Evolutionary conservation across 1,140 invertebrate genomes (phyloP).

Genomic region (Apis laboriosa): DNA sequence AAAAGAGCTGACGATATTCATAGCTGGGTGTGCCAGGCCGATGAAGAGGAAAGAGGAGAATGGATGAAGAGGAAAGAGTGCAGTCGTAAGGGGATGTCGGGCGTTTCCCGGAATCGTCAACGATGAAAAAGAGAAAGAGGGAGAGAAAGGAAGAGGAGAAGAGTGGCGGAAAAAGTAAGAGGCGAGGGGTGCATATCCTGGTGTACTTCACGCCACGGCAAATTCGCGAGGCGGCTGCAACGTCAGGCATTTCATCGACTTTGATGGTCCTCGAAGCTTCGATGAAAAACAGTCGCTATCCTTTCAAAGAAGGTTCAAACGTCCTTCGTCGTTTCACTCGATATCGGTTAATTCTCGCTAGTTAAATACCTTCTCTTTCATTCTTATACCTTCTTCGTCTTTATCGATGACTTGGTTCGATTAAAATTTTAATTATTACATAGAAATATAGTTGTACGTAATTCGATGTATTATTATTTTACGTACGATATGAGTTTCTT

Average conservation of each 20-base stretch:
- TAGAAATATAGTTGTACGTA: no score
- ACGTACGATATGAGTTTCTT: neutral
- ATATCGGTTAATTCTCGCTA: constrained; percentile 13
- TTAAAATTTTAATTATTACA: no score
- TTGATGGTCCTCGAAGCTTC: constrained; percentile 57
- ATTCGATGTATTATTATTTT: neutral
- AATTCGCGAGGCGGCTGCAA: constrained; percentile 61
- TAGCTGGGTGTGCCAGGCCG: constrained; percentile 45
- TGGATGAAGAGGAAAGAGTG: neutral
- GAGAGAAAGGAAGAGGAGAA: neutral
- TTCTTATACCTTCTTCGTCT: no score
- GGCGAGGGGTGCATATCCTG: constrained; percentile 55
- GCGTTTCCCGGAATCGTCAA: constrained; percentile 62
- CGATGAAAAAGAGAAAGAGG: constrained; percentile 40
- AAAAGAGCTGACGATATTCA: constrained; percentile 74
- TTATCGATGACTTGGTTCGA: neutral
- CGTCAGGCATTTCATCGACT: constrained; percentile 65
- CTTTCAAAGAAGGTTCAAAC: constrained; percentile 14
- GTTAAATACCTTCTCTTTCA: neutral
- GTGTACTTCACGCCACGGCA: constrained; percentile 61
- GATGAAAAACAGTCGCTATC: constrained; percentile 51
- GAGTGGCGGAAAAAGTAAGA: constrained; percentile 43
- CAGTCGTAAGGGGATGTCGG: constrained; percentile 49
- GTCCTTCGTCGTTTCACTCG: neutral
- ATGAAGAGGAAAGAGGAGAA: neutral